Evolutionary conservation across 2,888 invertebrate genomes (phyloP).

Genomic region (Syrphus vitripennis): DNA sequence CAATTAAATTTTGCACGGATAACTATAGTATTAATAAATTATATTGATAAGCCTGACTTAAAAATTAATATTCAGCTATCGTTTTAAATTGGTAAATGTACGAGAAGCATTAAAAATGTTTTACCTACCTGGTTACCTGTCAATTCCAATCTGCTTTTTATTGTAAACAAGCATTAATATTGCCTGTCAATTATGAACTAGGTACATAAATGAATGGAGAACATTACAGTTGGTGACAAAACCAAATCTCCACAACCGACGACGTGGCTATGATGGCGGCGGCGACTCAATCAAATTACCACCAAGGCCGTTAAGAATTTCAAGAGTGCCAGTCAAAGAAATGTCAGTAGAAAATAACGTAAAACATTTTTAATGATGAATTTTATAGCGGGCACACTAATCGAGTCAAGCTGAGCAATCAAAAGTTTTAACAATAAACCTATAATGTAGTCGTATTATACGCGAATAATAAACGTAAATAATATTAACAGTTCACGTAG

Average conservation of each 20-base stretch:
- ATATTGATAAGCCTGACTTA: no score
- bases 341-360: not conserved
- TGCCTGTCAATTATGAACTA: no score
- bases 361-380: not conserved
- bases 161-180: not conserved
- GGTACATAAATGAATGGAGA: no score
- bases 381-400: not conserved
- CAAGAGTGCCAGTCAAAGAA: not conserved
- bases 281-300: not conserved
- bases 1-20: not conserved
- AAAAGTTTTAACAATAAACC: not conserved
- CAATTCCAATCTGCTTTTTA: not conserved
- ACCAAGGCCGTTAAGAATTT: conserved; percentile 11
- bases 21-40: no score
- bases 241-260: not conserved
- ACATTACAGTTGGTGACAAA: not conserved
- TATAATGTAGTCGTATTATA: not conserved
- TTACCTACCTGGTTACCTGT: no score
- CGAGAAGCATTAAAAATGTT: not conserved
- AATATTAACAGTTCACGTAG: not conserved
- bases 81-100: not conserved
- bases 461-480: not conserved
- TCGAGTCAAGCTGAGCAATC: not conserved
- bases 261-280: not conserved
- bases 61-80: not conserved